Conservation (phyloP, 2,113 vertebrate species). For the Edolisoma coerulescens region DNA sequence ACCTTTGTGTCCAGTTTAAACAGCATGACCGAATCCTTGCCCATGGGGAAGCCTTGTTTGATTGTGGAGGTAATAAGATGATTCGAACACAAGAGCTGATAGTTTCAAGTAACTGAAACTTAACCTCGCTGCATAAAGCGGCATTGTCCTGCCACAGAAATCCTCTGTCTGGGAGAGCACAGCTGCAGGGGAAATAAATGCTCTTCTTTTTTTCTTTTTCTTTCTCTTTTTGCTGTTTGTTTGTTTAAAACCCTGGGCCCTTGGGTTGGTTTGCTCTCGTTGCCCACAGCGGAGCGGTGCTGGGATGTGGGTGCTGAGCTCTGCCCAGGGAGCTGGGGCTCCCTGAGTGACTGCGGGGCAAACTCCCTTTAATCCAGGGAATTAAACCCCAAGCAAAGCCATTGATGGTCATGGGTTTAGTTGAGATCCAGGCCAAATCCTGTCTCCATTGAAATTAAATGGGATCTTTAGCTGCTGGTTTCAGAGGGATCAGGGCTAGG, state of each 20-base stretch:
- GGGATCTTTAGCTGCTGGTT: background rate
- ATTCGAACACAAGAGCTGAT: conserved; percentile 69
- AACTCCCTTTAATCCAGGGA: background rate
- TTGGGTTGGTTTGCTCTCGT: background rate
- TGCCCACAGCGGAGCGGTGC: fast-evolving
- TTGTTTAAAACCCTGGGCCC: conserved; percentile 37
- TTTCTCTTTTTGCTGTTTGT: conserved; percentile 35
- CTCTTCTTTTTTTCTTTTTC: conserved; percentile 58
- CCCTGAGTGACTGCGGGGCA: fast-evolving
- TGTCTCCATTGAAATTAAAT: background rate
- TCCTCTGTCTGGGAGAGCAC: conserved; percentile 74
- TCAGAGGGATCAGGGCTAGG: background rate
- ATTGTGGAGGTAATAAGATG: conserved; percentile 60
- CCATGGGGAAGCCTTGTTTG: conserved; percentile 46
- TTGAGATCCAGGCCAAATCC: background rate
- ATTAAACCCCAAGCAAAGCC: background rate
- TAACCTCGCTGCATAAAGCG: conserved; percentile 75
- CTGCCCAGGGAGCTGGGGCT: background rate
- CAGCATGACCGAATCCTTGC: conserved; percentile 14
- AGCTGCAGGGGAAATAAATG: conserved; percentile 85
- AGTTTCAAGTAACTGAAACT: conserved; percentile 78
- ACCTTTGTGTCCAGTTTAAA: background rate
- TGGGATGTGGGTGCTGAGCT: background rate
- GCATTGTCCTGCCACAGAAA: conserved; percentile 84
- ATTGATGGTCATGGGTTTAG: background rate